Base-by-base conservation (phyloP, 2,797 vertebrate genomes). In the Acanthurus tractus region DNA sequence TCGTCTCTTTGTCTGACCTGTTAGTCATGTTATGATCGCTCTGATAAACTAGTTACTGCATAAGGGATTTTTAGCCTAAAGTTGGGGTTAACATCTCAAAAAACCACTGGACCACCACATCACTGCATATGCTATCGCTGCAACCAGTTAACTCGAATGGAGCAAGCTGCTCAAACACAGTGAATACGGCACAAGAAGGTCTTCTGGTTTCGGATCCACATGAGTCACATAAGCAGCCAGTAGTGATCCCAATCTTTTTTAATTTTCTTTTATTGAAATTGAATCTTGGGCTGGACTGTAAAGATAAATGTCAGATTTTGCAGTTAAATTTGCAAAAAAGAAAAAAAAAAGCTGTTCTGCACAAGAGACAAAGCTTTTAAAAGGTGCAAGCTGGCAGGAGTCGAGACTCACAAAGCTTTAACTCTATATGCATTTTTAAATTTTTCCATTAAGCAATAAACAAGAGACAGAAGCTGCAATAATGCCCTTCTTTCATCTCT, bases 281-380 rank as follows among this genome's bases (percentile, higher is more conserved):
- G 44, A 66, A 61, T 77, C 14, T 54, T 17, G 3, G 11, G 1
- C 62, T 72, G 36, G 14, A 17, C 20, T 57, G 22, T 53, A 62
- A 80, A 86, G 34, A 64, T 48, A 89, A 91, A 91, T 85, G 86
- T 85, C 81, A 87, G 5, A 23, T 76, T 76, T 82, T 86, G 68
- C 53, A 40, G 42, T 61, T 46, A 72, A 56, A 54, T 80, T 90
- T 64, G 70, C 45, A 79, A 70, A 87, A 85, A 81, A 89, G 79
- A 85, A n/a, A 42, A 34, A 13, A 64, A 38, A 25, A 29, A 29
- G 25, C 11, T 10, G 1, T 40, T 11, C n/a, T 56, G 15, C 23
- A 54, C 22, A 3, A 38, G 18, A 45, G n/a, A 9, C 2, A 17
- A 1, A 56, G 36, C 22, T 36, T 75, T 84, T 85, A 40, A 59